Evolutionary conservation across 2,113 vertebrate genomes (phyloP).

Genomic region (Benitochromis conjunctus): DNA sequence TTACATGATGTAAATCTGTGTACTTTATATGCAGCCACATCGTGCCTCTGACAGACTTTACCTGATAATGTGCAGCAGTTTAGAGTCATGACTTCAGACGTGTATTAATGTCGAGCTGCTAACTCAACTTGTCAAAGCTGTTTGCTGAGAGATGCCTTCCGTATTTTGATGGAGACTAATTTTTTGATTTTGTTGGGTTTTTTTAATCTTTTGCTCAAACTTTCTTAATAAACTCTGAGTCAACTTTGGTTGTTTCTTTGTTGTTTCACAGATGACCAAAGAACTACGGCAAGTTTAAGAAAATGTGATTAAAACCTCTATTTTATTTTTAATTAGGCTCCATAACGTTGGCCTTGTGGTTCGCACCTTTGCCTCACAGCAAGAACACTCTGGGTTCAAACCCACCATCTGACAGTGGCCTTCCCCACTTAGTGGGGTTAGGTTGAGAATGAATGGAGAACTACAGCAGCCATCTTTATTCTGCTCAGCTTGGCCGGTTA

Average conservation of each 20-base stretch:
- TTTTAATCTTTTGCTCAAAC: background rate
- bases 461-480: background rate
- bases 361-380: rapidly evolving
- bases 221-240: background rate
- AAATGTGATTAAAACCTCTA: background rate
- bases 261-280: background rate
- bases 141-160: background rate
- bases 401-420: no score
- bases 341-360: background rate
- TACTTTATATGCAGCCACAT: background rate
- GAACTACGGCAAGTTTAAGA: background rate
- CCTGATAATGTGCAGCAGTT: background rate
- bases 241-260: background rate
- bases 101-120: background rate
- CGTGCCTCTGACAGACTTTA: background rate
- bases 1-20: background rate
- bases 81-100: background rate
- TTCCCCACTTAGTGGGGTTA: no score
- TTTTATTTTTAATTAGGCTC: background rate
- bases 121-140: background rate
- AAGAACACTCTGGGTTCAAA: background rate
- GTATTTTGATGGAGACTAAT: background rate
- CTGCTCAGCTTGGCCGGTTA: background rate
- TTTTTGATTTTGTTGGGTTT: rapidly evolving
- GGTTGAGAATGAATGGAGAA: no score